Base-by-base conservation (phyloP, 2,888 invertebrate genomes). In the Napeogenes sylphis region DNA sequence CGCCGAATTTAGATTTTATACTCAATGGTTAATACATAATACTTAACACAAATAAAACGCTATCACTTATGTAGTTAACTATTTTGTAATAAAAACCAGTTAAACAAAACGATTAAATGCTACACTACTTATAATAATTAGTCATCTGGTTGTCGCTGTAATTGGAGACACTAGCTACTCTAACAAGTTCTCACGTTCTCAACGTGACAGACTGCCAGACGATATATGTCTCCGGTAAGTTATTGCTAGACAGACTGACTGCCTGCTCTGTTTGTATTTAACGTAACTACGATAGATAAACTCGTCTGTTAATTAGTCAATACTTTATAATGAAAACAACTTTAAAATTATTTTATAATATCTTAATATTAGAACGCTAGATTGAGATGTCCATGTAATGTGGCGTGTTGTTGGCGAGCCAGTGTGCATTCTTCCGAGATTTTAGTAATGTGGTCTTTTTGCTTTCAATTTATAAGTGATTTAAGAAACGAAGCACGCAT, bases 401-500 rank as follows among this genome's bases (percentile, higher is more conserved):
- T 32, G 54, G 56, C 14, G 59, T 33, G 55, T 56, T 56, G 55
- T 55, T 54, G 59, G 67, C 65, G 63, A 63, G 69, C 64, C 67
- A 67, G 67, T 61, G 70, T 69, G 77, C 81, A 79, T 81, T 83
- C 80, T 83, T 82, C 81, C 82, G 81, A 81, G 78, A 79, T 80
- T 78, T 67, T 65, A 65, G 66, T 67, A 74, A 77, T 78, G 81
- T 75, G 73, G 79, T 81, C 80, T 83, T 83, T 84, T 85, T 85
- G 81, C 80, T 79, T 80, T 79, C 76, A 71, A 74, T 81, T 82
- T 81, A 82, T 80, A 80, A 72, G 71, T 75, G 77, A 77, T 74
- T 80, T 78, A 82, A 83, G 82, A 81, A 83, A 83, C 73, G 77
- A 82, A 78, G 70, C 80, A 84, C 81, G 83, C 84, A 84, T 81